Base-by-base conservation (phyloP, 92 coral and sea anemone species). In the Chrysogorgia sp. region DNA sequence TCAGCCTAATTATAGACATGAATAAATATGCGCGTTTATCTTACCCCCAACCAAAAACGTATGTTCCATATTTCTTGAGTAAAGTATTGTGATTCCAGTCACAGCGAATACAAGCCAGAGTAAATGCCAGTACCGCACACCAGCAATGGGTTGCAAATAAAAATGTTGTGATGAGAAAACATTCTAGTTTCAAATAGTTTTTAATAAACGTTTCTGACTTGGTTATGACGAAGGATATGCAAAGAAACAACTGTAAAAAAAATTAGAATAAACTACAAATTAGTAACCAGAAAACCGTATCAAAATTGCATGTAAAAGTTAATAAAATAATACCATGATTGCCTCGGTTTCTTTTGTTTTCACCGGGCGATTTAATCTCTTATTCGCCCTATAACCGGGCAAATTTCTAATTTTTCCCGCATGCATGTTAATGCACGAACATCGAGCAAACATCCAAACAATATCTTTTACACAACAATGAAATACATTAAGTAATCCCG, bases 41-140 rank as follows among this genome's bases (percentile, higher is more conserved):
- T 76, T 69, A 92, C 97, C 97, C 97, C 80, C 81, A 82, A 10
- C 92, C 92, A 90, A 87, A 75, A 32, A 88, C 63, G 77, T 83
- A 83, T 21, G 85, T 81, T 64, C 66, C 76, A 7, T 71, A 52
- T 34, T 80, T 84, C 80, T 83, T 80, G 8, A 17, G 33, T 43
- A 65, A 63, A 19, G 86, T 52, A 23, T 76, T 37, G n/a, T 59
- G 28, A 10, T 59, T 84, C 31, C 81, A 79, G 41, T 81, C 58
- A 35, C 97, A 92, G 22, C 97, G 74, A 40, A 92, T 83, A 63
- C 88, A 86, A 81, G 66, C 88, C 62, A 92, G 74, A 23, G 70
- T 40, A 50, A 92, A 71, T 66, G 97, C 96, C 49, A 92, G 84
- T 67, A 90, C 57, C 35, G 90, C 89, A 49, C 91, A 82, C 97